phyloP scores from a whole-genome alignment of 2,797 vertebrate genomes.

The Enteromius trimaculatus region DNA sequence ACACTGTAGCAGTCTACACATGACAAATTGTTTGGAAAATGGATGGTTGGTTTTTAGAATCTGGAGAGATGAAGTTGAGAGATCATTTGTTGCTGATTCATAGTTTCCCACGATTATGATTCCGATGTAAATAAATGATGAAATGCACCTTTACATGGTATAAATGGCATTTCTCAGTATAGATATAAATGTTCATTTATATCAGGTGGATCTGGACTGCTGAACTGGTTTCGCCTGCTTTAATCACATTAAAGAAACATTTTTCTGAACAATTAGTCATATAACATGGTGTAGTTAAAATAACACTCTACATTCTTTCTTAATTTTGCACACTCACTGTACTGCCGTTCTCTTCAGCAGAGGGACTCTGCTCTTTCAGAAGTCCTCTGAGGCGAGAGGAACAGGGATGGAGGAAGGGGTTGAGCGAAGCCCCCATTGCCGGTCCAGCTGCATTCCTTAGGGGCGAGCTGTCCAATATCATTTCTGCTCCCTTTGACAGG shows the following conservation, averaged over 20 bases:
- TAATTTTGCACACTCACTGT: not conserved
- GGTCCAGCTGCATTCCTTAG: slow-evolving; percentile 73
- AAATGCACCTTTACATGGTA: not conserved
- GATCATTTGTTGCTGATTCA: not conserved
- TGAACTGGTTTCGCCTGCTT: not conserved
- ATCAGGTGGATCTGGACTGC: not conserved
- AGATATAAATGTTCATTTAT: not conserved
- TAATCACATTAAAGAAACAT: not conserved
- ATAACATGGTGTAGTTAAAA: not conserved
- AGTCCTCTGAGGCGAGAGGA: slow-evolving; percentile 11
- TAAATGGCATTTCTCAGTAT: not conserved
- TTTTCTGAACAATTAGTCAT: not conserved
- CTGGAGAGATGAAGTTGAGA: not conserved
- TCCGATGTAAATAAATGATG: not conserved
- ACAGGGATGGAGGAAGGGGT: slow-evolving; percentile 6
- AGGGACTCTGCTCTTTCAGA: slow-evolving; percentile 19
- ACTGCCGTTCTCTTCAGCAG: not conserved
- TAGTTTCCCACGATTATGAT: not conserved
- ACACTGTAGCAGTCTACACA: not conserved
- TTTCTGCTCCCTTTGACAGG: slow-evolving; percentile 68
- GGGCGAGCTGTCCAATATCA: slow-evolving; percentile 72
- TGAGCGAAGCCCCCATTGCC: slow-evolving; percentile 48
- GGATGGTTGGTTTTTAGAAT: not conserved
- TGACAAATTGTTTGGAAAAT: not conserved
- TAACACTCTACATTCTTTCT: not conserved